Evolutionary conservation across 2,797 vertebrate species (phyloP).

Genomic region (Epinephelus awoara): DNA sequence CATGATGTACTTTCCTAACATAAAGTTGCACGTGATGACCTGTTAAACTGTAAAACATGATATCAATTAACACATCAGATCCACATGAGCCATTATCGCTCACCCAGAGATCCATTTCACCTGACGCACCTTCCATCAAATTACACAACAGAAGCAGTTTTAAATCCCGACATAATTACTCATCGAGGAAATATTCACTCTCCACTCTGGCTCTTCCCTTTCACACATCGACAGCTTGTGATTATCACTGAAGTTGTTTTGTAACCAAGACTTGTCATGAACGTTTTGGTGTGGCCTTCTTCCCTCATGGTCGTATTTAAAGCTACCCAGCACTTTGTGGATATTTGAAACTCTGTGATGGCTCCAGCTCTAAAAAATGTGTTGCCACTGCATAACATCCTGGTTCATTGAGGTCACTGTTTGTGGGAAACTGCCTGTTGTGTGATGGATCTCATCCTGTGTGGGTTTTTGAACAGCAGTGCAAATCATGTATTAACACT

Average conservation of each 20-base stretch:
- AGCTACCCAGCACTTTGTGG: not conserved
- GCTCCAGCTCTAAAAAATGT: not conserved
- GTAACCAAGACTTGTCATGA: not conserved
- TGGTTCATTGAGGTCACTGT: conserved; percentile 2
- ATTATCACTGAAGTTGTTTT: not conserved
- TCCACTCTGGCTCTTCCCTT: not conserved
- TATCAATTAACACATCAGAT: conserved; percentile 22
- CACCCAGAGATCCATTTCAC: conserved; percentile 15
- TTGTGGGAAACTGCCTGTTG: conserved; percentile 8
- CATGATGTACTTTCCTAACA: not conserved
- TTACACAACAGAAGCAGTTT: not conserved
- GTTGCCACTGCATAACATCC: not conserved
- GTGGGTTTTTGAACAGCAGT: not conserved
- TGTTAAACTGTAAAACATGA: conserved; percentile 15
- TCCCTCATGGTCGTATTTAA: not conserved
- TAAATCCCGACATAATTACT: conserved; percentile 20
- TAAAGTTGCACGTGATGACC: conserved; percentile 3
- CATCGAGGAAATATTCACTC: not conserved
- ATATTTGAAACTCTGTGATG: not conserved
- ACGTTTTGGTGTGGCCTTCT: not conserved
- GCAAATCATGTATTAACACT: no score
- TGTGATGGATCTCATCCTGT: conserved; percentile 16
- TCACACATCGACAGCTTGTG: not conserved
- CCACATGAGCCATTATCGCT: conserved; percentile 17
- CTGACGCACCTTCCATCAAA: not conserved